Evolutionary conservation across 2,888 invertebrate genomes (phyloP).

Genomic region (Cyrtodaria siliqua): DNA sequence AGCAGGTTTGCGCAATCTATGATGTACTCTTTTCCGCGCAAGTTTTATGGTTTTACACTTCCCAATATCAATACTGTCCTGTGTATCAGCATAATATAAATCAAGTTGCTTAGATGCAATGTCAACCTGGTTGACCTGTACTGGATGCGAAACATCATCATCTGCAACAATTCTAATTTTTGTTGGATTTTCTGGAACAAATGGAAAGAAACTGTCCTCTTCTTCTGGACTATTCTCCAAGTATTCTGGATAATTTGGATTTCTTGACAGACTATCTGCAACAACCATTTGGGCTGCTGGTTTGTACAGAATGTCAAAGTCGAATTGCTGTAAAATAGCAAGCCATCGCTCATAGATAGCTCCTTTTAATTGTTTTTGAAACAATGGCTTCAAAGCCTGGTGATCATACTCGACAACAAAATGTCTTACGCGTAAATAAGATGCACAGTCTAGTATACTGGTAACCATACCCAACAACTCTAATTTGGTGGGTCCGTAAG

Average conservation of each 20-base stretch:
- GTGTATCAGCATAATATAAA: conserved; percentile 23
- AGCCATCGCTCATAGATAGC: conserved; percentile 59
- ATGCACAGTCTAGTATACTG: conserved; percentile 48
- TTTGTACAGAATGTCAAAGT: conserved; percentile 42
- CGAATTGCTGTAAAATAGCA: conserved; percentile 48
- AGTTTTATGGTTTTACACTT: background rate
- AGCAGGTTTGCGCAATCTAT: no score
- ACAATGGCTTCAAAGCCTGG: conserved; percentile 37
- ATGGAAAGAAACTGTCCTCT: conserved; percentile 31
- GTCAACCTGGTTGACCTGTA: background rate
- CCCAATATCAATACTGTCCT: conserved; percentile 4
- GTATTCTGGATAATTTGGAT: background rate
- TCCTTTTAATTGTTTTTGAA: conserved; percentile 44
- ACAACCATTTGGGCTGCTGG: conserved; percentile 36
- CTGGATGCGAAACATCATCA: background rate
- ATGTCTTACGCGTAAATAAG: conserved; percentile 42
- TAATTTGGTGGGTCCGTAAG: conserved; percentile 34
- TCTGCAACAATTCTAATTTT: background rate
- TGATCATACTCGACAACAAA: conserved; percentile 57
- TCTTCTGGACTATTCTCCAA: conserved; percentile 32
- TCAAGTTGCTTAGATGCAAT: background rate
- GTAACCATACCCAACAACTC: conserved; percentile 55
- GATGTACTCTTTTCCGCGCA: background rate
- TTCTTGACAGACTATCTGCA: conserved; percentile 22
- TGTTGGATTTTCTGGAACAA: conserved; percentile 29